A percentile compares a stretch with the other conserved stretches of the same genome.
phyloP scores from a whole-genome alignment of 2,888 invertebrate species.

The Cremastinae sp. region DNA sequence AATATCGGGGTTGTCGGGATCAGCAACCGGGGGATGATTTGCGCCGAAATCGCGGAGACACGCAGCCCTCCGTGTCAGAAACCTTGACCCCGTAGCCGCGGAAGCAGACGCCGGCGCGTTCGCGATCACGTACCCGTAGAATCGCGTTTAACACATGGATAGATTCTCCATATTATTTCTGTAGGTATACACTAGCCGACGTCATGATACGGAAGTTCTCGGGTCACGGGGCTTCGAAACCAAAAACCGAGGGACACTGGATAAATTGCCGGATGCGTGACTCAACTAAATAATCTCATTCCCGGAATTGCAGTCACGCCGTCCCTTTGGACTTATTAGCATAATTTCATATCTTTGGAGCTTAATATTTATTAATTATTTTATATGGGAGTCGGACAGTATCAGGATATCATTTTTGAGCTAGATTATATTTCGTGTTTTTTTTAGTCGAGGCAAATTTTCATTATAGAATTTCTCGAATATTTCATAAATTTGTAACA shows the following conservation, averaged over 20 bases:
- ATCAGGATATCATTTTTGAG: too few species aligned
- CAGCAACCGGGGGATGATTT: conserved; percentile 23
- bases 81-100: conserved; percentile 68
- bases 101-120: conserved; percentile 55
- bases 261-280: conserved; percentile 66
- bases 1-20: conserved; percentile 31
- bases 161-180: neutral
- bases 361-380: too few species aligned
- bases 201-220: conserved; percentile 10
- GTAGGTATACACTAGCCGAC: conserved; percentile 4
- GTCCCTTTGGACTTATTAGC: conserved; percentile 67
- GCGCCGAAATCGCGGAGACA: conserved; percentile 37
- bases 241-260: conserved; percentile 49
- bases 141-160: conserved; percentile 26
- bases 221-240: conserved; percentile 35
- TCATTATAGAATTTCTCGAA: too few species aligned
- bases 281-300: conserved; percentile 72
- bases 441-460: too few species aligned
- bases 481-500: too few species aligned
- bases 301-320: conserved; percentile 46
- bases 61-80: conserved; percentile 55
- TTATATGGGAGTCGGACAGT: too few species aligned
- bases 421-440: too few species aligned
- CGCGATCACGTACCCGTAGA: conserved; percentile 36
- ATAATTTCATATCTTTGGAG: conserved; percentile 65